These are phyloP conservation scores for Erythrolamprus reginae DNA, from an alignment of 2,113 vertebrate species.

Conservation along the genomic window DNA sequence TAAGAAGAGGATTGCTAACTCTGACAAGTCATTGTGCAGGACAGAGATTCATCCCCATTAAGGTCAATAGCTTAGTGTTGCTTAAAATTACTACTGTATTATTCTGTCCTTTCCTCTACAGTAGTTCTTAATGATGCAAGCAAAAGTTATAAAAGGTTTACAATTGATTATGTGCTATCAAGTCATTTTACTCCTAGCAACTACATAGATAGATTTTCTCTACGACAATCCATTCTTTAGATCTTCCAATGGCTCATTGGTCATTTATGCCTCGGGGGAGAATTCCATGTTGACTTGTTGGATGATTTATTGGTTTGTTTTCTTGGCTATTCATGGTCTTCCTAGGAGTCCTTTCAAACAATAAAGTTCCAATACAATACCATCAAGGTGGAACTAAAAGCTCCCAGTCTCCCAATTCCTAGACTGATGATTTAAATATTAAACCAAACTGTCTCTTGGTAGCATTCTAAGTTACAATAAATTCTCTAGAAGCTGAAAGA, in stretches of 20 bases:
- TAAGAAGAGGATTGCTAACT: background rate
- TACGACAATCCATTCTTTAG: background rate
- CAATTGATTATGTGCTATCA: background rate
- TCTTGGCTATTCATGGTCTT: background rate
- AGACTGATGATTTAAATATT: background rate
- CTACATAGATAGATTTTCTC: background rate
- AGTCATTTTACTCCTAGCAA: background rate
- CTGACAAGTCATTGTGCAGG: background rate
- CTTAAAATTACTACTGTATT: background rate
- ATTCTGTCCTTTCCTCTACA: background rate
- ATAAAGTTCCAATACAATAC: background rate
- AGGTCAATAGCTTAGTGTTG: background rate
- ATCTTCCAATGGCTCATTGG: background rate
- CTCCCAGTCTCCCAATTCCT: background rate
- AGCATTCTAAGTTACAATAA: background rate
- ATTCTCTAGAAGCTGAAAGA: background rate
- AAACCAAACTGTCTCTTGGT: background rate
- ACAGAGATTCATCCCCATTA: background rate
- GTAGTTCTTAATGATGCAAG: background rate
- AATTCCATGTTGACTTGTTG: background rate
- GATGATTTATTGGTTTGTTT: background rate
- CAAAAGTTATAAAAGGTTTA: background rate
- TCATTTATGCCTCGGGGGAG: background rate
- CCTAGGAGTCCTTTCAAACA: background rate
- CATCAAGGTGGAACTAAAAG: background rate